Percentiles rank a stretch among this genome's conserved stretches.
Evolutionary conservation across 2,888 invertebrate genomes (phyloP).

Genomic region (Blera fallax): DNA sequence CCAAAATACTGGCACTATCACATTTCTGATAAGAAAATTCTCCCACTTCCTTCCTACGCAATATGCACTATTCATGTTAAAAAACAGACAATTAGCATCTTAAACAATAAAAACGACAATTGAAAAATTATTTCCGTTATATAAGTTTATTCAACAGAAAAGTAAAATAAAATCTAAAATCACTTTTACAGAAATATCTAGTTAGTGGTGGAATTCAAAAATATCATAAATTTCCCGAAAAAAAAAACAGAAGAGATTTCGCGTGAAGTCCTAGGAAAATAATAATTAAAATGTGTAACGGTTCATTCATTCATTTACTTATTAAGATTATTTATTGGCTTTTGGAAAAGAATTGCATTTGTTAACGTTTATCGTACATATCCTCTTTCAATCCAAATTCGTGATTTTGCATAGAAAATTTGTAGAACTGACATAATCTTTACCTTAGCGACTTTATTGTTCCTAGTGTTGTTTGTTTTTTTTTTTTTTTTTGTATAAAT

Average conservation of each 20-base stretch:
- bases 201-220: constrained; percentile 23
- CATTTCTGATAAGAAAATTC: constrained; percentile 16
- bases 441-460: constrained; percentile 59
- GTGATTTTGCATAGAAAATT: constrained; percentile 59
- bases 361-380: background rate
- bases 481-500: constrained; percentile 46
- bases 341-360: constrained; percentile 24
- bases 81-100: background rate
- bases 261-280: background rate
- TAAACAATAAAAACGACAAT: background rate
- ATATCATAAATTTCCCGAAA: background rate
- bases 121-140: background rate
- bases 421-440: constrained; percentile 38
- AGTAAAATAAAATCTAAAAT: constrained; percentile 22
- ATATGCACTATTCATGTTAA: background rate
- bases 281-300: constrained; percentile 35
- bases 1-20: background rate
- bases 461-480: constrained; percentile 31
- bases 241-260: background rate
- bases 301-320: background rate
- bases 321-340: constrained; percentile 33
- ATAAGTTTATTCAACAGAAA: constrained; percentile 13
- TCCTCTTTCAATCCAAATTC: constrained; percentile 27
- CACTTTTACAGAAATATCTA: constrained; percentile 34
- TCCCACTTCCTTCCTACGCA: background rate